Evolutionary conservation across 2,888 invertebrate genomes (phyloP), one percentile per base, ranked within the genome.

Genomic region (Eubasilissa splendida): DNA sequence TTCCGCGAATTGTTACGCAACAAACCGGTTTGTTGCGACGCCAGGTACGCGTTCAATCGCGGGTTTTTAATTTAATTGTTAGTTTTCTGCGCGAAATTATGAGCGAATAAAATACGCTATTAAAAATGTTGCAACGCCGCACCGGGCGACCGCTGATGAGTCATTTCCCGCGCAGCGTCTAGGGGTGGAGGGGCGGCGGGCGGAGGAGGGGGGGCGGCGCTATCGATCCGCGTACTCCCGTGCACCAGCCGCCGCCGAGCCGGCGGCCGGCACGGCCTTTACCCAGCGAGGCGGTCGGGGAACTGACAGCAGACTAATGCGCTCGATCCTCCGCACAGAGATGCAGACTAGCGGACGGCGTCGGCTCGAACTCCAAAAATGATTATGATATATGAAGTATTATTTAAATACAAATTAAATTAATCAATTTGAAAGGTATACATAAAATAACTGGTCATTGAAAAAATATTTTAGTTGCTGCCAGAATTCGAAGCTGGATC

Each of bases 101-200:
- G 10, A 14, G 77, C 50, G 56, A 60, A 70, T 66, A 77, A 77
- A 77, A 50, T 71, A 77, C 82, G 68, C 82, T 63, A 79, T 77
- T 82, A 78, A 77, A 82, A 81, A 83, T 75, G 74, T 80, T 83
- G 83, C 83, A 83, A 83, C 83, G 83, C 78, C 83, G 83, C 83
- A 80, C 63, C 77, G 77, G 80, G 80, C 81, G 70, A 80, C 79
- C 80, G 33, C 80, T 83, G 83, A 83, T 83, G 83, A 83, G 79
- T 83, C 83, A 83, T 81, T 82, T 81, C 79, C 81, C 78, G 79
- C 83, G 81, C 76, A 79, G 76, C 78, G 80, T 76, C 80, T 79
- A 76, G 65, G 63, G 76, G 68, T 58, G 31, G 76, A 73, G 42
- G 56, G 66, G 50, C 60, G 56, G n/a, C 60, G 14, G 79, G 22